Evolutionary conservation across 1,140 invertebrate species (phyloP), one percentile per base, ranked within the genome.

Genomic region (Ganaspis sp.): DNA sequence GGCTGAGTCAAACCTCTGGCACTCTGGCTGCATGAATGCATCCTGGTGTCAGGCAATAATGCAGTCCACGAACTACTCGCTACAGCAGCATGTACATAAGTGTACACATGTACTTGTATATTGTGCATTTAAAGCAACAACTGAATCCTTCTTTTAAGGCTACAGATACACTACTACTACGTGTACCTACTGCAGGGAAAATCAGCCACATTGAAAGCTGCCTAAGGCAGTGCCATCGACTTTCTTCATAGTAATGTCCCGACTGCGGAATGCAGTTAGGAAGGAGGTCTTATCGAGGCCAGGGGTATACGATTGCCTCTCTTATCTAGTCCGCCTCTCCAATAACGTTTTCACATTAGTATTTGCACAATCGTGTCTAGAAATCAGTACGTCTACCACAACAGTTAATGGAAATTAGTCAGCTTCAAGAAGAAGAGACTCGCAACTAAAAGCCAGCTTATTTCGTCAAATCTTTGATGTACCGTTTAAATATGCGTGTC

Each of bases 1-100:
- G 77, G 75, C 81, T 85, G 81, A 85, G 78, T 84, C 82, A 84
- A 84, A 83, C 78, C 79, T 74, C 72, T 83, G 83, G 81, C 80
- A 85, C 79, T 81, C 79, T 70, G 77, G 79, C 84, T 83, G 81
- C 81, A 77, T 76, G 72, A 75, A 73, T 80, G 58, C 58, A 77
- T 77, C 78, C 72, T 80, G 78, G 74, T 73, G 78, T 58, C 54
- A 23, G 70, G 26, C 21, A 26, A 64, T 64, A 64, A 64, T 64
- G 58, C 58, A 64, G 58, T 64, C 58, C 58, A 64, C 58, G 73
- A 73, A 29, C 70, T 49, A 49, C 42, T 70, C 15, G 12, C 42
- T 45, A 29, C n/a, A n/a, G n/a, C n/a, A n/a, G n/a, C 38, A 64
- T 70, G 54, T n/a, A 34, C 45, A 37, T 75, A 72, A 49, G 12